A percentile compares a stretch with the other conserved stretches of the same genome.
phyloP scores from a whole-genome alignment of 2,888 invertebrate species.

The Napeogenes sylphis region DNA sequence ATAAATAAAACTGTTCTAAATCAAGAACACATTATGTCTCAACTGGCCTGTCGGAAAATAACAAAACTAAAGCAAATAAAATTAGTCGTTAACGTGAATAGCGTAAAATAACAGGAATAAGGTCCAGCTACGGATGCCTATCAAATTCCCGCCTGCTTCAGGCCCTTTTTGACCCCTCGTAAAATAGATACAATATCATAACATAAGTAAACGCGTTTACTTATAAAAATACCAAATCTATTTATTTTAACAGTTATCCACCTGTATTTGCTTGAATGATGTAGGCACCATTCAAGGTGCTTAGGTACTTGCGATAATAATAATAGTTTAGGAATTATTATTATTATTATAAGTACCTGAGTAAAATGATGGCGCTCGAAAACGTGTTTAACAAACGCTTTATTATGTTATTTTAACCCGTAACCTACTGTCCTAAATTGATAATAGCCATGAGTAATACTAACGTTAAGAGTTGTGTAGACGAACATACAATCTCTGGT shows the following conservation, averaged over 20 bases:
- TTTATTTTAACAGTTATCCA: neutral
- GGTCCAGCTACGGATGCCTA: conserved; percentile 37
- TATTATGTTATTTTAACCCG: conserved; percentile 5
- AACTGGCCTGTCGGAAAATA: neutral
- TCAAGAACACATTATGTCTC: neutral
- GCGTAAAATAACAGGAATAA: conserved; percentile 54
- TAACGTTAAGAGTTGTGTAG: conserved; percentile 10
- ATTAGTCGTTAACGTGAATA: conserved; percentile 46
- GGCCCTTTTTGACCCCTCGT: conserved; percentile 39
- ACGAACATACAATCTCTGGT: neutral
- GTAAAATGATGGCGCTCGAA: neutral
- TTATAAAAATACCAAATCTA: neutral
- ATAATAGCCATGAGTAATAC: conserved; percentile 20
- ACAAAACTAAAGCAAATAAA: conserved; percentile 21
- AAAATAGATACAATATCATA: conserved; percentile 18
- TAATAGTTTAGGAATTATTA: neutral
- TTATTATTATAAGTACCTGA: neutral
- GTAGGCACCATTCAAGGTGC: too few relatives aligned
- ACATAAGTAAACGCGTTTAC: neutral
- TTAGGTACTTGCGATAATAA: too few relatives aligned
- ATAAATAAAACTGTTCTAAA: too few relatives aligned
- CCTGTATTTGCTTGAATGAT: neutral
- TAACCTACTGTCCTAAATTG: conserved; percentile 21
- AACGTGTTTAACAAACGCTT: neutral
- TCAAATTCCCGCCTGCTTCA: conserved; percentile 34